Evolutionary conservation across 35 echinoderm and acorn worm species (phyloP), one percentile per base, ranked within the genome.

Genomic region (Acanthaster planci): DNA sequence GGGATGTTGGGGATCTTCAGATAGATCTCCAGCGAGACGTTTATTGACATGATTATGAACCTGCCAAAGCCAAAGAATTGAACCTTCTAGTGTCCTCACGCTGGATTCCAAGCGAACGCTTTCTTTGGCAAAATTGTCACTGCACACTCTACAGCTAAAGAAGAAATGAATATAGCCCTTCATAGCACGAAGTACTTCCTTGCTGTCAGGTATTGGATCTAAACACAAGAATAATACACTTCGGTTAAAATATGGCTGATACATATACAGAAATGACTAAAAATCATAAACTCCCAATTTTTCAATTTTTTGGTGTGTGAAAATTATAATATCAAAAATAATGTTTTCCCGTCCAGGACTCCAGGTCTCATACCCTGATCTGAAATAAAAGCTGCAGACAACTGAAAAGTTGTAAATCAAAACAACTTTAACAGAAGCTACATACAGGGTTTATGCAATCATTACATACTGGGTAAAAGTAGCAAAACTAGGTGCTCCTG

Each of bases 41-140:
- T 88, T 72, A 76, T 99, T 99, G 40, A 93, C 96, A 0, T 64
- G 58, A 37, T 99, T 94, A 83, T 99, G 96, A 67, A 83, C 85
- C 53, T 55, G 77, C 96, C 96, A 99, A 5, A 99, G 80, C 92
- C 92, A 99, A 34, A 94, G 26, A 16, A 99, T 91, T 22, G 96
- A 88, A 17, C 58, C 84, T 64, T 99, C 92, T 44, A 91, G 35
- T 9, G 89, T 81, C 1, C 32, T 83, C 17, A 94, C 92, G 9
- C 86, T 77, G 0, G 54, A 35, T 4, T 87, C 40, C 51, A 99
- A 77, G 55, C 67, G 53, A 9, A 30, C 60, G 7, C 89, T 87
- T 60, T 94, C 92, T 27, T 99, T 88, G 2, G 76, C 88, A 84
- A 99, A 99, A 67, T 99, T 99, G 29, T 94, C 82, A 30, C 89